These are phyloP conservation scores for Bambusicola thoracicus DNA, from an alignment of 2,113 vertebrate genomes.

Conservation along the genomic window DNA sequence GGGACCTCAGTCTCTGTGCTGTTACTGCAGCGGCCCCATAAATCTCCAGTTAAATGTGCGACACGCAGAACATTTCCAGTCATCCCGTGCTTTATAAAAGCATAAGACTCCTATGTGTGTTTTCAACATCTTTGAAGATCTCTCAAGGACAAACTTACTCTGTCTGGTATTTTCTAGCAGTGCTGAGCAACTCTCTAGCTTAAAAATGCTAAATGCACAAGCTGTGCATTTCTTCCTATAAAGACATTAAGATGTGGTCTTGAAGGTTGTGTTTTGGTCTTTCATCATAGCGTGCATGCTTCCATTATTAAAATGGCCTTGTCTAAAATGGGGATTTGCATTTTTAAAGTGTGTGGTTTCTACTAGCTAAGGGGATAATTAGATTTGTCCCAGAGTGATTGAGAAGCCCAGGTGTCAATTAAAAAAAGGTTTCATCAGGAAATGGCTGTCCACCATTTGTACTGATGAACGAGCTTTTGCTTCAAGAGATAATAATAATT, in stretches of 20 bases:
- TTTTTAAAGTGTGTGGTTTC: not conserved
- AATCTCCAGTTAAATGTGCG: not conserved
- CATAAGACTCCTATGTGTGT: not conserved
- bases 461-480: constrained; percentile 34
- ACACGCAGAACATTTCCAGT: not conserved
- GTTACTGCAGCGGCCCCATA: not conserved
- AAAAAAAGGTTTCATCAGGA: not conserved
- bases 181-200: not conserved
- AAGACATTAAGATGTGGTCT: not conserved
- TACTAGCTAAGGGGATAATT: not conserved
- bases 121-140: not conserved
- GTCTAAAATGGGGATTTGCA: not conserved
- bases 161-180: not conserved
- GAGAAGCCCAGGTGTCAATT: not conserved
- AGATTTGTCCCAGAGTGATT: not conserved
- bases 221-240: not conserved
- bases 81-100: not conserved
- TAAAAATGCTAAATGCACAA: not conserved
- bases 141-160: not conserved
- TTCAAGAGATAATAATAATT: constrained; percentile 22
- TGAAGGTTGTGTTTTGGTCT: not conserved
- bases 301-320: not conserved
- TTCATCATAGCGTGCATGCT: not conserved
- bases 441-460: not conserved
- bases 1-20: not conserved